Conservation (phyloP, 2,888 invertebrate species). For the Drosophila infuscata region DNA sequence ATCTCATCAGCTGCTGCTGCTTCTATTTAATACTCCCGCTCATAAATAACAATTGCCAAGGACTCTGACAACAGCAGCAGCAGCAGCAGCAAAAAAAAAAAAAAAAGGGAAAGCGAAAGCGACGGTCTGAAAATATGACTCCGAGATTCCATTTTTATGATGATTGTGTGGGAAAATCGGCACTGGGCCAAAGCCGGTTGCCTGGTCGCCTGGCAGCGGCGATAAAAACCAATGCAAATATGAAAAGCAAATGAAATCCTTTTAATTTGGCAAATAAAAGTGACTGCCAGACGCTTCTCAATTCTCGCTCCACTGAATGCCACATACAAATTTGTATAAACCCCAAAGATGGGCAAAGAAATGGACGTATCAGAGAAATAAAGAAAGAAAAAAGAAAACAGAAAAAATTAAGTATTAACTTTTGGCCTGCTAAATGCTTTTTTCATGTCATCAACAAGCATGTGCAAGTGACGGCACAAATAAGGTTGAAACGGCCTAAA, state of each 20-base stretch:
- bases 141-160: slow-evolving; percentile 70
- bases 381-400: neutral
- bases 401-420: slow-evolving; percentile 47
- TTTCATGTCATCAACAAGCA: slow-evolving; percentile 25
- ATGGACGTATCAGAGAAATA: slow-evolving; percentile 2
- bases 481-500: slow-evolving; percentile 14
- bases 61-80: slow-evolving; percentile 16
- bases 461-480: slow-evolving; percentile 38
- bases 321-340: slow-evolving; percentile 26
- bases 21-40: slow-evolving; percentile 32
- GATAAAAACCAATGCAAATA: slow-evolving; percentile 71
- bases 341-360: slow-evolving; percentile 31
- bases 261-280: slow-evolving; percentile 79
- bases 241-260: slow-evolving; percentile 75
- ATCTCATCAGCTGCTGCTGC: slow-evolving; percentile 7
- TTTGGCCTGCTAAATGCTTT: slow-evolving; percentile 42
- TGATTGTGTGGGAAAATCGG: slow-evolving; percentile 74
- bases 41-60: slow-evolving; percentile 75
- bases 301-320: slow-evolving; percentile 18
- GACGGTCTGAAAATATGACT: slow-evolving; percentile 48
- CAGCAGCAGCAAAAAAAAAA: neutral
- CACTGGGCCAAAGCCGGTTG: slow-evolving; percentile 32
- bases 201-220: slow-evolving; percentile 18
- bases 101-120: slow-evolving; percentile 10
- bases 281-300: slow-evolving; percentile 33